A percentile compares a stretch with the other conserved stretches of the same genome.
phyloP scores from a whole-genome alignment of 2,888 invertebrate species.

The Cephus spinipes region DNA sequence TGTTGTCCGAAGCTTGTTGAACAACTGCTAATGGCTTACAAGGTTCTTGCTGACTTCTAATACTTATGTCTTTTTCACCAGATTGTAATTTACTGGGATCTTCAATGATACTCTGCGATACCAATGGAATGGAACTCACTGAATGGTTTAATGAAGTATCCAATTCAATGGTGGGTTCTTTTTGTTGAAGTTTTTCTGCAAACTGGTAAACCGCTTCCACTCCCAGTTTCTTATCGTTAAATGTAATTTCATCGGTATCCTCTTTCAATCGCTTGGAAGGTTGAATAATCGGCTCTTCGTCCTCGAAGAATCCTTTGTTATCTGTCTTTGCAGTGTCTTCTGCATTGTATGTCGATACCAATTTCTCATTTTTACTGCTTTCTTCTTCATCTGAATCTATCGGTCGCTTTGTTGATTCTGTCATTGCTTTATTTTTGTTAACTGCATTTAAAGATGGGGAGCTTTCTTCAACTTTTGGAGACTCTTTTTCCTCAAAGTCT shows the following conservation, averaged over 20 bases:
- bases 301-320: slow-evolving; percentile 3
- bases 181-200: slow-evolving; percentile 7
- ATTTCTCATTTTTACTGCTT: not conserved
- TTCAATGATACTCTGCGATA: not conserved
- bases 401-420: not conserved
- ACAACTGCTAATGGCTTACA: not conserved
- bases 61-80: not conserved
- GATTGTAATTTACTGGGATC: not conserved
- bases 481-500: not conserved
- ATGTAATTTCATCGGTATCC: slow-evolving; percentile 13
- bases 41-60: not conserved
- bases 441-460: not conserved
- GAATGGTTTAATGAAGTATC: not conserved
- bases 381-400: not conserved
- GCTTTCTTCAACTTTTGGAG: not conserved
- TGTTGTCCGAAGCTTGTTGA: not conserved
- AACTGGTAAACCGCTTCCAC: slow-evolving; percentile 17
- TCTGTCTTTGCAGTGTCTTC: slow-evolving; percentile 4
- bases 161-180: slow-evolving; percentile 8
- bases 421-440: not conserved
- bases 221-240: slow-evolving; percentile 5
- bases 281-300: slow-evolving; percentile 26
- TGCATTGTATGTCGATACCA: not conserved
- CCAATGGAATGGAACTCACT: slow-evolving; percentile 4
- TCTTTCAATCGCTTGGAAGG: slow-evolving; percentile 37